Evolutionary conservation across 2,888 invertebrate species (phyloP).

Genomic region (Abrostola tripartita): DNA sequence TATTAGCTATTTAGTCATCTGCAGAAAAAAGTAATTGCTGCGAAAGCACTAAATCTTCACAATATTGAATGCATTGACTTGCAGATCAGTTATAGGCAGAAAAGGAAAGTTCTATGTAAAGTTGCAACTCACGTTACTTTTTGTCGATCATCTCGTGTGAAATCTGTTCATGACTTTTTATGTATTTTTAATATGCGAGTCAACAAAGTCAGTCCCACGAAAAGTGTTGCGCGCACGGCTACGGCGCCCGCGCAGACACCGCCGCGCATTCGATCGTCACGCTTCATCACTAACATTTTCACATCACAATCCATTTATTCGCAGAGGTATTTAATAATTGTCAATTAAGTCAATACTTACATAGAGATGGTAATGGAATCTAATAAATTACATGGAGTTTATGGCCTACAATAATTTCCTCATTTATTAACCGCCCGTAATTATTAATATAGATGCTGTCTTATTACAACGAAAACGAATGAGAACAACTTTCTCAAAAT

Average conservation of each 20-base stretch:
- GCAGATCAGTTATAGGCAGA: conserved; percentile 70
- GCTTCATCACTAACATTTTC: conserved; percentile 41
- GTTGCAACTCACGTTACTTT: conserved; percentile 73
- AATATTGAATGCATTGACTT: conserved; percentile 57
- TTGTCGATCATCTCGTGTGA: conserved; percentile 80
- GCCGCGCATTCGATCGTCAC: conserved; percentile 11
- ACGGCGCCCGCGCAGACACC: conserved; percentile 15
- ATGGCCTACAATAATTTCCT: neutral
- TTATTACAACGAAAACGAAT: conserved; percentile 34
- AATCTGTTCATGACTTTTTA: conserved; percentile 67
- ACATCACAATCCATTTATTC: conserved; percentile 25
- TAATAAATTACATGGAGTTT: neutral
- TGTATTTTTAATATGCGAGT: conserved; percentile 55
- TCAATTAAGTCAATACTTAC: conserved; percentile 12
- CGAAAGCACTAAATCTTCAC: conserved; percentile 40
- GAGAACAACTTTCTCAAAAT: conserved; percentile 68
- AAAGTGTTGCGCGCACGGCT: conserved; percentile 15
- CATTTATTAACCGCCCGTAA: conserved; percentile 7
- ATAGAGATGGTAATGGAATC: neutral
- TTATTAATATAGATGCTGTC: conserved; percentile 6
- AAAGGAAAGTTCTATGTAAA: conserved; percentile 80
- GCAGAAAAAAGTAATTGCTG: conserved; percentile 39
- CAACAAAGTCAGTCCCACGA: conserved; percentile 41
- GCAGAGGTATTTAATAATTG: conserved; percentile 7
- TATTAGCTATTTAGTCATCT: conserved; percentile 28